Evolutionary conservation across 2,888 invertebrate species (phyloP), one percentile per base, ranked within the genome.

Genomic region (Linnaemya tessellans): DNA sequence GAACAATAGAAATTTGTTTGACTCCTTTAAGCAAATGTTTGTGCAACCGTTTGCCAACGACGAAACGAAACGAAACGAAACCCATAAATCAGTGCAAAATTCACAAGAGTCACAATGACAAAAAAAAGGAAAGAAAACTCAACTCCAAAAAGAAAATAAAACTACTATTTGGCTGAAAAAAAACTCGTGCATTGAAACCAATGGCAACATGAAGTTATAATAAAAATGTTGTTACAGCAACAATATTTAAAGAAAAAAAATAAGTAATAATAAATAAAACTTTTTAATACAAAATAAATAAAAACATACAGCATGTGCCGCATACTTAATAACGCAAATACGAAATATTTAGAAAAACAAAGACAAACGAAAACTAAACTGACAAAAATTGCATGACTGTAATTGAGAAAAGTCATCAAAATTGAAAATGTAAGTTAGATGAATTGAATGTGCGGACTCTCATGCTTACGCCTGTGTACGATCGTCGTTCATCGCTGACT

Each of bases 351-450:
- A 60, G 49, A 67, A 38, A 51, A 70, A 41, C 22, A 43, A 30
- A 54, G 35, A 71, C 41, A n/a, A 7, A 35, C 7, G 15, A 73
- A 65, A 71, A 49, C 3, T 35, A 5, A 71, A 60, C 58, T 56
- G 62, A 73, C 60, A 80, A 80, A 71, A 71, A 58, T 58, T 67
- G 73, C 77, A 58, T 82, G 77, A 82, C 58, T 80, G 84, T 73
- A 84, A 84, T 84, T 84, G 79, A 79, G 79, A 85, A 65, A 75
- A 85, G 82, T 82, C 75, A 67, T 82, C 79, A 85, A 74, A 79
- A 82, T 62, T 62, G 43, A 22, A 62, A 73, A 60, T 64, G 38
- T 46, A 56, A 35, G 68, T 46, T 58, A 77, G 62, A 70, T 64
- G 43, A 38, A 22, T 35, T 5, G 67, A 25, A 58, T 43, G 22